Evolutionary conservation across 1,140 invertebrate genomes (phyloP).

Genomic region (Magallana gigas): DNA sequence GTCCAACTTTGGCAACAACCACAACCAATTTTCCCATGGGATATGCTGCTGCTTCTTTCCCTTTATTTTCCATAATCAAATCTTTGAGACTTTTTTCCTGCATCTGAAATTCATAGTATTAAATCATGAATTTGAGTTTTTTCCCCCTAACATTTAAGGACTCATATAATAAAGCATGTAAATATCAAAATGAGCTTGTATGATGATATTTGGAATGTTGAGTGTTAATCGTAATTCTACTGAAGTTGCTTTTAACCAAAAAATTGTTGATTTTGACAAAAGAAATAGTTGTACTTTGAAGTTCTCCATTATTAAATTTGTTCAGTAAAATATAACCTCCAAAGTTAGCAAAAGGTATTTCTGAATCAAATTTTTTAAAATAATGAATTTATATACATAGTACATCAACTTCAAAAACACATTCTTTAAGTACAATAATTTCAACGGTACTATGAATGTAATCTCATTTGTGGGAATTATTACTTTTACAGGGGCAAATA

Average conservation of each 20-base stretch:
- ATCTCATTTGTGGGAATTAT: not conserved
- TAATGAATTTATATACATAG: not conserved
- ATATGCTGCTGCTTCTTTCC: not conserved
- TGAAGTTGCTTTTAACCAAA: too few species aligned
- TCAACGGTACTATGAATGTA: too few species aligned
- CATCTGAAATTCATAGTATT: not conserved
- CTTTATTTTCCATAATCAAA: not conserved
- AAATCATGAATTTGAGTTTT: not conserved
- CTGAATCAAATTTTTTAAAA: not conserved
- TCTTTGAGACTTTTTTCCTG: slow-evolving; percentile 1
- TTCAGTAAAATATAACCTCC: too few species aligned
- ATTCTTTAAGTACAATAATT: not conserved
- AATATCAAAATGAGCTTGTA: too few species aligned
- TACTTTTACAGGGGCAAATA: slow-evolving; percentile 16
- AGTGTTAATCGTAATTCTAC: too few species aligned
- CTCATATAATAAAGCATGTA: too few species aligned
- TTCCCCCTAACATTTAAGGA: too few species aligned
- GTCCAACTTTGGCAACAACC: slow-evolving; percentile 9
- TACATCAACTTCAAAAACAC: not conserved
- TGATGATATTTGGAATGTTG: too few species aligned
- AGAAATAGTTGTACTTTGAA: too few species aligned
- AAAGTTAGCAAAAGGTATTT: too few species aligned
- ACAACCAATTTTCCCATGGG: not conserved
- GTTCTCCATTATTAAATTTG: too few species aligned
- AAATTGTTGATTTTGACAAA: too few species aligned